Percentiles rank a stretch among this genome's conserved stretches.
Evolutionary conservation across 2,113 vertebrate genomes (phyloP).

Genomic region (Thunnus maccoyii): DNA sequence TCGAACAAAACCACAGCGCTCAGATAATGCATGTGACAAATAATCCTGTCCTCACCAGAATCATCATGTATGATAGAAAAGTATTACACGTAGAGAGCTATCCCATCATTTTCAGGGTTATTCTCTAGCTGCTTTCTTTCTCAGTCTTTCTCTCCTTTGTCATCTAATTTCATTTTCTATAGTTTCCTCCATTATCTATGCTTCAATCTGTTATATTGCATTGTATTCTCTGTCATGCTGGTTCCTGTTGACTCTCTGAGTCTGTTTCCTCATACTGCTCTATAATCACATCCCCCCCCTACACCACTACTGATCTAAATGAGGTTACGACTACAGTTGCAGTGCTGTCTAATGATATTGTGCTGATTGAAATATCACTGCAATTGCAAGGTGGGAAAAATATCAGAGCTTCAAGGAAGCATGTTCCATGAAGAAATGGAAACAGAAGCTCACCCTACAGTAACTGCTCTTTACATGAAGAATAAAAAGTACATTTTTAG

Average conservation of each 20-base stretch:
- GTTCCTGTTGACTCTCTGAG: constrained; percentile 43
- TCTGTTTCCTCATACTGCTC: constrained; percentile 28
- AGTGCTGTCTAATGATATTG: constrained; percentile 44
- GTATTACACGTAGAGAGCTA: background rate
- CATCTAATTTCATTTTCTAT: constrained; percentile 48
- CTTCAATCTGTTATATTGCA: constrained; percentile 30
- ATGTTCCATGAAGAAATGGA: background rate
- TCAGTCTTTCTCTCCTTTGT: background rate
- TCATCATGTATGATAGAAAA: constrained; percentile 10
- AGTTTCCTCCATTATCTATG: constrained; percentile 49
- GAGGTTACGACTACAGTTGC: constrained; percentile 42
- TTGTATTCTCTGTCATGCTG: constrained; percentile 19
- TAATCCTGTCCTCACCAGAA: background rate
- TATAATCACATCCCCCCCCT: constrained; percentile 40
- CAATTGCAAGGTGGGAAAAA: constrained; percentile 39
- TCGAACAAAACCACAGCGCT: background rate
- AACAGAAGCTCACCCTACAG: background rate
- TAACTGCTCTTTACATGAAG: background rate
- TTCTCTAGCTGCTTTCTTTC: constrained; percentile 26
- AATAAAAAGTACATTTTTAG: constrained; percentile 2
- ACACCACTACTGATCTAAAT: constrained; percentile 48
- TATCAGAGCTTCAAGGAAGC: constrained; percentile 6
- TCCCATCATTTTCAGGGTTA: background rate
- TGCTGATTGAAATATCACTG: constrained; percentile 67
- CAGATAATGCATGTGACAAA: constrained; percentile 12